Evolutionary conservation across 2,113 vertebrate genomes (phyloP).

Genomic region (Bagarius yarrelli): DNA sequence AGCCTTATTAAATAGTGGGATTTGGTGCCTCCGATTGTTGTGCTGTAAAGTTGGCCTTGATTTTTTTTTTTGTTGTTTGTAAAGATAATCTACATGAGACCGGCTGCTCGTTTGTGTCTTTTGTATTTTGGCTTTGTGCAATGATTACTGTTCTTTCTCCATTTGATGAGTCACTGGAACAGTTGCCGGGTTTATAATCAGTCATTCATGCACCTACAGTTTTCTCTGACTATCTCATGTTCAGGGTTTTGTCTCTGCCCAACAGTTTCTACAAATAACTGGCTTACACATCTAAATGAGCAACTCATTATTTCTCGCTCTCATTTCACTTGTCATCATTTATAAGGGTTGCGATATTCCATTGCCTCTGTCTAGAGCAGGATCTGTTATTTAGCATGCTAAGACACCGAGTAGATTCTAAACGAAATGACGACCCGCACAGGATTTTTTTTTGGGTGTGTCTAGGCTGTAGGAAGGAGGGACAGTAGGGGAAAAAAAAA

Average conservation of each 20-base stretch:
- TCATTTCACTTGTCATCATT: not conserved
- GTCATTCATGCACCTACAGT: not conserved
- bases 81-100: not conserved
- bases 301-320: not conserved
- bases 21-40: no score
- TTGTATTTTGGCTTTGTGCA: not conserved
- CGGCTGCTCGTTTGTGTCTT: not conserved
- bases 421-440: constrained; percentile 63
- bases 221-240: not conserved
- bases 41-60: not conserved
- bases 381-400: constrained; percentile 68
- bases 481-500: not conserved
- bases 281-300: not conserved
- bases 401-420: constrained; percentile 75
- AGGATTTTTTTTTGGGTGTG: constrained; percentile 56
- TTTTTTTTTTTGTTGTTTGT: constrained; percentile 4
- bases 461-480: constrained; percentile 17
- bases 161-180: not conserved
- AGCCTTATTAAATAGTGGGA: no score
- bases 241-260: not conserved
- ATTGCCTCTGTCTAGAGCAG: constrained; percentile 48
- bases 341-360: constrained; percentile 1
- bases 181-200: not conserved
- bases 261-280: not conserved
- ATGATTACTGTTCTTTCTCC: not conserved